phyloP scores from a whole-genome alignment of 64 coral and sea anemone species.

The Montipora efflorescens region DNA sequence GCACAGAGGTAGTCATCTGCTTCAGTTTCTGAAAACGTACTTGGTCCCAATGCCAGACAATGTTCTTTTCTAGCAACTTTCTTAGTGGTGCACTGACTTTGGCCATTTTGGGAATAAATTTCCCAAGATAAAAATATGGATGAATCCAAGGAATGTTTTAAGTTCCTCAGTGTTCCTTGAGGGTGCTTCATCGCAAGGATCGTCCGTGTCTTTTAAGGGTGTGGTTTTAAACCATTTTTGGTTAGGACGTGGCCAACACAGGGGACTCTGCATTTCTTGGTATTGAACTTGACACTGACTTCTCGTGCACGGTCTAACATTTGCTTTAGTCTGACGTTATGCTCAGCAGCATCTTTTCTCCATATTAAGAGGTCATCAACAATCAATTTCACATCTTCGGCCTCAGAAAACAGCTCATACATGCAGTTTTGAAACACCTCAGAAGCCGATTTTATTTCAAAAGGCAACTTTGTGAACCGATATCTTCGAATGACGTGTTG shows the following conservation, averaged over 20 bases:
- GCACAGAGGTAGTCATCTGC: neutral
- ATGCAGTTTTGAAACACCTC: conserved; percentile 71
- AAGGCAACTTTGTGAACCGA: conserved; percentile 49
- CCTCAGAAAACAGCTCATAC: conserved; percentile 36
- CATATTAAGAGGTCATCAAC: conserved; percentile 55
- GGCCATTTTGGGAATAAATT: no score
- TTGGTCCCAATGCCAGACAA: conserved; percentile 46
- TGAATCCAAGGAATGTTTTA: no score
- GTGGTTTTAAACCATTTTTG: no score
- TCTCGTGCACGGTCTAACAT: no score
- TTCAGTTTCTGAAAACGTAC: neutral
- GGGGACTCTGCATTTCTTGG: no score
- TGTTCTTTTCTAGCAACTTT: conserved; percentile 44
- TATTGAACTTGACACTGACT: no score
- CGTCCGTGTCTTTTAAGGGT: no score
- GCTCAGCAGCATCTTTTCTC: conserved; percentile 33
- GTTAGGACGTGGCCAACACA: no score
- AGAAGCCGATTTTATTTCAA: conserved; percentile 51
- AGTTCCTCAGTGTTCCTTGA: no score
- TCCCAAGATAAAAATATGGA: no score
- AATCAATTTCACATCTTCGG: conserved; percentile 19
- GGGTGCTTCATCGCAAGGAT: no score
- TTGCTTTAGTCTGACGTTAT: neutral
- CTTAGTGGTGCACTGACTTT: conserved; percentile 38
- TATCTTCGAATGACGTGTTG: conserved; percentile 21